phyloP scores from a whole-genome alignment of 1,140 invertebrate species.

The Trichoplusia ni region DNA sequence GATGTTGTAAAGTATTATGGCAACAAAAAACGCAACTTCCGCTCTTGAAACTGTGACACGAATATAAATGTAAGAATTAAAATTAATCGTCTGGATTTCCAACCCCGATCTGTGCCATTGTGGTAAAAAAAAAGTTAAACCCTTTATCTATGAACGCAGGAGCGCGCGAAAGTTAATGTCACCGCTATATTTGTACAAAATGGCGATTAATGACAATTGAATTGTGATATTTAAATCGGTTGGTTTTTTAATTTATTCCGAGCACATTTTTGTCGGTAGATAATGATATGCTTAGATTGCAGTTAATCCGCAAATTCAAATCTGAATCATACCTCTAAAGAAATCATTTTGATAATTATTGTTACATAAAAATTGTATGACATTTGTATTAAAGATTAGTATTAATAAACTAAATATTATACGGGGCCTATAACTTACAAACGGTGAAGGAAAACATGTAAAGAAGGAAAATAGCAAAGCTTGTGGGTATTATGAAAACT shows the following conservation, averaged over 20 bases:
- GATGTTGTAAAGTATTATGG: constrained; percentile 33
- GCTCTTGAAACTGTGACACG: constrained; percentile 37
- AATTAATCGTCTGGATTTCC: constrained; percentile 29
- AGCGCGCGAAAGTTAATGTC: constrained; percentile 39
- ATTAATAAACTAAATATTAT: no score
- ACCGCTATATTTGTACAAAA: constrained; percentile 36
- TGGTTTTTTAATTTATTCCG: constrained; percentile 7
- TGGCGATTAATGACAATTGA: constrained; percentile 29
- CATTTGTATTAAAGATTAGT: no score
- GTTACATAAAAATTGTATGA: no score
- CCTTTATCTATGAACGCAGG: constrained; percentile 41
- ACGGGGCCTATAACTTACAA: no score
- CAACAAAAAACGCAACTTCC: constrained; percentile 41
- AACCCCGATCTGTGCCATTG: constrained; percentile 30
- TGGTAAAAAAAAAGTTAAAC: constrained; percentile 34
- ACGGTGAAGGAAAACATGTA: no score
- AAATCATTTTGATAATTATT: no score
- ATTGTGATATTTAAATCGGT: no score
- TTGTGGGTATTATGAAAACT: no score
- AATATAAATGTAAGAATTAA: constrained; percentile 42
- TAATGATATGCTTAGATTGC: not conserved
- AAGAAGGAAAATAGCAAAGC: no score
- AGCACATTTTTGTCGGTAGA: not conserved
- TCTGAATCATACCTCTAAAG: no score
- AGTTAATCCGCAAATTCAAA: no score